phyloP scores from a whole-genome alignment of 2,888 invertebrate species.

The Amblyjoppa proteus region DNA sequence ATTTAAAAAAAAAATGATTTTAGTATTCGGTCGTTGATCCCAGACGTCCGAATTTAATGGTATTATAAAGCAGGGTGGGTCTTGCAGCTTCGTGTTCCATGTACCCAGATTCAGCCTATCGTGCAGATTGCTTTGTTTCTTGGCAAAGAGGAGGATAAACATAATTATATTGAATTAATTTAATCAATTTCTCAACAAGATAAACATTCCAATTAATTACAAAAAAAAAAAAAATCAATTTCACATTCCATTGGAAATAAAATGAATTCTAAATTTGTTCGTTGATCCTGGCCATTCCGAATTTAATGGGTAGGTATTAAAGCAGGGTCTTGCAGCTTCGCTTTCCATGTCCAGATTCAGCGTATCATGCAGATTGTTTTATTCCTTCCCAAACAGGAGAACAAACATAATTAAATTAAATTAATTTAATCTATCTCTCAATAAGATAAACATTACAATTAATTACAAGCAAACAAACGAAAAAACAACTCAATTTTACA shows the following conservation, averaged over 20 bases:
- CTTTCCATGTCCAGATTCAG: background rate
- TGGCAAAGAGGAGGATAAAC: background rate
- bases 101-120: background rate
- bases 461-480: no score
- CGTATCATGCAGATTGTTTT: constrained; percentile 7
- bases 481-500: no score
- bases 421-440: no score
- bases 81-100: background rate
- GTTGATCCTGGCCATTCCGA: background rate
- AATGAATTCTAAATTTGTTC: no score
- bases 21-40: background rate
- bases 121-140: background rate
- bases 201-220: no score
- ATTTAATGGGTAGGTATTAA: background rate
- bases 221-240: no score
- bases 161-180: no score
- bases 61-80: background rate
- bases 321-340: background rate
- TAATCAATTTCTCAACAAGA: no score
- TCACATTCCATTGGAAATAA: no score
- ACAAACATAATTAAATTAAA: no score
- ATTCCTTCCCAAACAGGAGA: background rate
- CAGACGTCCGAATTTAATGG: background rate
- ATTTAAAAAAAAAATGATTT: no score
- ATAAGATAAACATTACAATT: no score